Conservation (phyloP, 2,888 invertebrate species). For the Sarcophaga subvicina region DNA sequence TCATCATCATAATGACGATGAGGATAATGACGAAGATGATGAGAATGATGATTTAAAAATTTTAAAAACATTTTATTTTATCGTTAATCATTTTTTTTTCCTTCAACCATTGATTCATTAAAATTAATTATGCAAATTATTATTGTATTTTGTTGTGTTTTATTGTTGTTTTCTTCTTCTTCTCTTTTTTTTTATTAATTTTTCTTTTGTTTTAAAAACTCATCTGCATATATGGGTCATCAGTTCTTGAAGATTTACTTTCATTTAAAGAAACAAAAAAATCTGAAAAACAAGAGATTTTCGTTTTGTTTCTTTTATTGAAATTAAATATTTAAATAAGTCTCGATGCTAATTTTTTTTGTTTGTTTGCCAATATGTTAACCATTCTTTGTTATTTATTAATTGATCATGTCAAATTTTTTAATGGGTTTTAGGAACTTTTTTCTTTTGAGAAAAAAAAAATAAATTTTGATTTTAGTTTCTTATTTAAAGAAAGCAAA, state of each 20-base stretch:
- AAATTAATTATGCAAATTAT: conserved; percentile 39
- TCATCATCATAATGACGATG: conserved; percentile 1
- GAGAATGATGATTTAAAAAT: no score
- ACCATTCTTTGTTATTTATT: background rate
- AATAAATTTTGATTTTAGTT: background rate
- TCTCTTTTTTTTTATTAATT: conserved; percentile 5
- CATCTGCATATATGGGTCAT: conserved; percentile 18
- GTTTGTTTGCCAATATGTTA: background rate
- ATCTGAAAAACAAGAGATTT: background rate
- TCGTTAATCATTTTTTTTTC: conserved; percentile 35
- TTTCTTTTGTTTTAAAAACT: background rate
- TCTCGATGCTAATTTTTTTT: conserved; percentile 2
- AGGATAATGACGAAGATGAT: background rate
- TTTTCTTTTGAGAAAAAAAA: conserved; percentile 1
- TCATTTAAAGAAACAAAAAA: background rate
- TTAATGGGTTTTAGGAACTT: background rate
- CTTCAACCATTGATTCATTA: background rate
- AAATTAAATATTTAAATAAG: conserved; percentile 41
- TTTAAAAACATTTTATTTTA: conserved; percentile 9
- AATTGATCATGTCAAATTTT: conserved; percentile 14
- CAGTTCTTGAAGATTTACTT: conserved; percentile 30
- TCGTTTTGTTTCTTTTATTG: conserved; percentile 12
- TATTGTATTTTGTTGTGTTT: background rate
- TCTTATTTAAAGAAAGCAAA: conserved; percentile 22
- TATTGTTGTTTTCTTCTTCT: background rate